These are phyloP conservation scores for Eulemur albifrons DNA, from an alignment of 2,797 vertebrate species.

Conservation along the genomic window DNA sequence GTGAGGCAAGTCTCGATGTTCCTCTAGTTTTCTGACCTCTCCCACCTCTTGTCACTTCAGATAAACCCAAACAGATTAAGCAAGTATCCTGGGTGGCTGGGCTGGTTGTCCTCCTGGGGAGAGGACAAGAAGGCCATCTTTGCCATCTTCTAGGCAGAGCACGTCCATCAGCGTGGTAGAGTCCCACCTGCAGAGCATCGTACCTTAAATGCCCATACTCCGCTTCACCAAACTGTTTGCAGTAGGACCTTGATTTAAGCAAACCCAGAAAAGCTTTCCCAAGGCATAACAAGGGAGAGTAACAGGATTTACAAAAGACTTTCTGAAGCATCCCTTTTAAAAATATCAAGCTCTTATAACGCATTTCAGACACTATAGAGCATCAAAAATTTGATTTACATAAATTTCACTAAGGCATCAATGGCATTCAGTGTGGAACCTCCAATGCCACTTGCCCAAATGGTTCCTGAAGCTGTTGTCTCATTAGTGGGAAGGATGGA, in stretches of 20 bases:
- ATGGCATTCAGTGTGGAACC: neutral
- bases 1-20: constrained; percentile 88
- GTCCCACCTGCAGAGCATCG: neutral
- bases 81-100: neutral
- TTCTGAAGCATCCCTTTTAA: neutral
- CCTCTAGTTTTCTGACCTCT: neutral
- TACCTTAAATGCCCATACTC: neutral
- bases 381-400: constrained; percentile 14
- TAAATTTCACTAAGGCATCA: neutral
- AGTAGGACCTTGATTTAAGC: neutral
- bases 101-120: neutral
- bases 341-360: constrained; percentile 4
- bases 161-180: neutral
- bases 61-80: neutral
- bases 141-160: neutral
- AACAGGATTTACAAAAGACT: neutral
- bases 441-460: neutral
- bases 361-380: neutral
- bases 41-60: neutral
- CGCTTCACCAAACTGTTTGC: neutral
- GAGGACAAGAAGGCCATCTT: neutral
- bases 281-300: neutral
- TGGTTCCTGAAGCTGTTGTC: neutral
- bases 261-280: neutral
- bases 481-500: neutral